Evolutionary conservation across 37 sponge, comb jelly and placozoan species (phyloP).

Genomic region (Axinella damicornis): DNA sequence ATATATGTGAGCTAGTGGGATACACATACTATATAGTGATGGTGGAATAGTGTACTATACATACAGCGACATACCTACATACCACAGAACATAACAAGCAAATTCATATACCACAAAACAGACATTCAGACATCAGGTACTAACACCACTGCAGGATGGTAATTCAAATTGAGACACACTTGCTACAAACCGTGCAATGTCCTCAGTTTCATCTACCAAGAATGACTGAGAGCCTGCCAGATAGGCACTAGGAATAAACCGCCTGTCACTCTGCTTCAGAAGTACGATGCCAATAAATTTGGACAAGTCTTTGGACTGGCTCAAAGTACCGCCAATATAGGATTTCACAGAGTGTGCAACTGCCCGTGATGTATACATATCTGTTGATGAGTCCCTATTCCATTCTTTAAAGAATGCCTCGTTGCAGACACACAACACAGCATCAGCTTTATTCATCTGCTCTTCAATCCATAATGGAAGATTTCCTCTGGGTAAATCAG

Average conservation of each 20-base stretch:
- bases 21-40: too few relatives aligned
- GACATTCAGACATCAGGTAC: too few relatives aligned
- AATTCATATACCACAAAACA: too few relatives aligned
- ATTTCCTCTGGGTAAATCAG: slow-evolving; percentile 1
- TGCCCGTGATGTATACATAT: background rate
- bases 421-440: slow-evolving; percentile 25
- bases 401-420: slow-evolving; percentile 20
- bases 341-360: background rate
- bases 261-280: background rate
- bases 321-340: background rate
- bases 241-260: background rate
- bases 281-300: background rate
- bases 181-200: slow-evolving; percentile 1
- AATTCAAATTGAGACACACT: background rate
- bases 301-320: background rate
- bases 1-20: too few relatives aligned
- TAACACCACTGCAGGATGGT: too few relatives aligned
- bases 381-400: background rate
- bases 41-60: too few relatives aligned
- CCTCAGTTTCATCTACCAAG: background rate
- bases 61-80: too few relatives aligned
- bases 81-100: too few relatives aligned
- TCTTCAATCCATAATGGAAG: slow-evolving; percentile 8
- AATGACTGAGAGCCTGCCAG: too few relatives aligned
- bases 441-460: background rate